Evolutionary conservation across 2,113 vertebrate species (phyloP).

Genomic region (Prietella phreatophila): DNA sequence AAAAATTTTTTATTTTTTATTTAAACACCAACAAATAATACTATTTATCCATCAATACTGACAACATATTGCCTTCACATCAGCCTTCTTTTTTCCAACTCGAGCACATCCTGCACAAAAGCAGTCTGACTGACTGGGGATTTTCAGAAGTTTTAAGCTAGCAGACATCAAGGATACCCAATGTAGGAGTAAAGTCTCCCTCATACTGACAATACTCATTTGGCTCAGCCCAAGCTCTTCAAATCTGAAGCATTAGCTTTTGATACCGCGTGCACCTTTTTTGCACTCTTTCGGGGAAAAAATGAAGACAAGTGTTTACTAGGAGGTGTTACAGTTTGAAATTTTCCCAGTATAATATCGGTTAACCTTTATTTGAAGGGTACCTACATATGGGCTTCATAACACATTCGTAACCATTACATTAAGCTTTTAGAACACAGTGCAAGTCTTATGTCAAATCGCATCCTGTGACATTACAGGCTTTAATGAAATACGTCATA

Average conservation of each 20-base stretch:
- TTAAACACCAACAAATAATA: background rate
- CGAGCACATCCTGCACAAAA: background rate
- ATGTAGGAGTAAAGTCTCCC: background rate
- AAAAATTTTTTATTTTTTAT: background rate
- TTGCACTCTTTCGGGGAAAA: background rate
- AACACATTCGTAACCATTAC: too few species aligned
- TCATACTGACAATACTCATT: background rate
- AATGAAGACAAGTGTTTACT: too few species aligned
- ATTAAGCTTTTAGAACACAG: too few species aligned
- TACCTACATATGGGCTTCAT: too few species aligned
- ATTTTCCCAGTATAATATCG: background rate
- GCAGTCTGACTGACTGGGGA: background rate
- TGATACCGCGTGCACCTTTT: background rate
- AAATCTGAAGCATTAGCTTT: background rate
- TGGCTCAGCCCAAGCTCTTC: background rate
- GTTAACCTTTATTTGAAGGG: too few species aligned
- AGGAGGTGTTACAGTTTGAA: background rate
- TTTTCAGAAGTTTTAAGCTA: background rate
- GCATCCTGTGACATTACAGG: too few species aligned
- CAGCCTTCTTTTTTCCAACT: background rate
- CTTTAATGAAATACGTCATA: too few species aligned
- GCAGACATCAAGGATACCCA: background rate
- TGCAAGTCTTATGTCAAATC: too few species aligned
- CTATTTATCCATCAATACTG: too few species aligned
- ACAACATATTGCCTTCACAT: background rate